Percentiles rank a stretch among this genome's conserved stretches.
Evolutionary conservation across 2,888 invertebrate species (phyloP).

Genomic region (Agriopis marginaria): DNA sequence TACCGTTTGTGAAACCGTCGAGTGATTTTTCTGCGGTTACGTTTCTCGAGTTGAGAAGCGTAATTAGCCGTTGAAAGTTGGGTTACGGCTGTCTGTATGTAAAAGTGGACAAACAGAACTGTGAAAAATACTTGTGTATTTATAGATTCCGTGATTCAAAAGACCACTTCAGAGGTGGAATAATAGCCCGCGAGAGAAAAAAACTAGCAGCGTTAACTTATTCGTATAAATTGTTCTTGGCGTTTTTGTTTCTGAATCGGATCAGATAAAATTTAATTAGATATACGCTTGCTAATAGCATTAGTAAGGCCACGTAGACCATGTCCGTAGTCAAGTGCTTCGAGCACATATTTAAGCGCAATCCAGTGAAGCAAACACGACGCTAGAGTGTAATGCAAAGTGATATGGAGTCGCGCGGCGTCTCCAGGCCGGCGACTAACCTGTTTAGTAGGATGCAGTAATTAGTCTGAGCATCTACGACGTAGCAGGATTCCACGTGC

Average conservation of each 20-base stretch:
- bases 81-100: constrained; percentile 18
- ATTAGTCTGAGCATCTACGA: constrained; percentile 76
- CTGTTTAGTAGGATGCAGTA: constrained; percentile 77
- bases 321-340: constrained; percentile 38
- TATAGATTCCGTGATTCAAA: constrained; percentile 3
- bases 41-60: constrained; percentile 37
- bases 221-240: background rate
- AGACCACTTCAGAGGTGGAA: constrained; percentile 3
- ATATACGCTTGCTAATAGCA: background rate
- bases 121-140: constrained; percentile 12
- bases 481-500: constrained; percentile 63
- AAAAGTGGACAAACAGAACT: constrained; percentile 28
- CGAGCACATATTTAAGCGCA: constrained; percentile 55
- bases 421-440: constrained; percentile 63
- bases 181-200: background rate
- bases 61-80: constrained; percentile 39
- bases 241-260: background rate
- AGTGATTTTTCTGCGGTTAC: constrained; percentile 51
- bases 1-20: constrained; percentile 48
- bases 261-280: background rate
- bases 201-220: background rate
- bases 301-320: constrained; percentile 1
- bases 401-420: constrained; percentile 53
- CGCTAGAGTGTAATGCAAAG: constrained; percentile 55
- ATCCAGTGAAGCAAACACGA: constrained; percentile 60